Evolutionary conservation across 2,113 vertebrate genomes (phyloP), one percentile per base, ranked within the genome.

Genomic region (Meleagris gallopavo): DNA sequence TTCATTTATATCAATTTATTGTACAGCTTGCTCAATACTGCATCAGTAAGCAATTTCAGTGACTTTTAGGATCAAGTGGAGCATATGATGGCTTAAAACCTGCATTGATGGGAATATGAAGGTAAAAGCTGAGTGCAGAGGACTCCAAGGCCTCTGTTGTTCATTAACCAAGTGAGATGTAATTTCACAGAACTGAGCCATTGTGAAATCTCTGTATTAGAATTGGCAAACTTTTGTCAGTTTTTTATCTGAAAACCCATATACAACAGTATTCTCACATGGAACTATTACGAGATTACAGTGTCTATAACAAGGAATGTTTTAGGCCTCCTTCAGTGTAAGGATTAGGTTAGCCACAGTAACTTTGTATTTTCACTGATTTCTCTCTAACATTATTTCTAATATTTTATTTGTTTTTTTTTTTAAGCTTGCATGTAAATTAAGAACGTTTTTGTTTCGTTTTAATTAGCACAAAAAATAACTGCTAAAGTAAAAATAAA

Each of bases 311-410:
- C 13, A 58, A 54, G 38, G 9, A 88, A 75, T 32, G 9, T 8
- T 83, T 85, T 38, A 55, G 34, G 25, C 50, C 40, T 13, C 19
- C 30, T 66, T 86, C 24, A 46, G 9, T 48, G 9, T 77, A 64
- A 73, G 69, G 55, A 38, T 52, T 71, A 67, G 72, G 16, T 54
- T 74, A 64, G 24, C 22, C 12, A 70, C 50, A 77, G 19, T 54
- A 80, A 52, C 48, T 60, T 45, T 46, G 10, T 34, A 6, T 73
- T 83, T 50, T 83, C 83, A 46, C 9, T 2, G 25, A 41, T 52
- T 89, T 5, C 1, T 70, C 13, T 76, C 3, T 67, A 46, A 74
- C 0, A 0, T 18, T 24, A 57, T 66, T 58, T 46, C 24, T 34
- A 50, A 61, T 85, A 61, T 65, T 27, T 34, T 66, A 22, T 40